These are phyloP conservation scores for Hirtodrosophila alboralis DNA, from an alignment of 2,888 invertebrate genomes.

Conservation along the genomic window DNA sequence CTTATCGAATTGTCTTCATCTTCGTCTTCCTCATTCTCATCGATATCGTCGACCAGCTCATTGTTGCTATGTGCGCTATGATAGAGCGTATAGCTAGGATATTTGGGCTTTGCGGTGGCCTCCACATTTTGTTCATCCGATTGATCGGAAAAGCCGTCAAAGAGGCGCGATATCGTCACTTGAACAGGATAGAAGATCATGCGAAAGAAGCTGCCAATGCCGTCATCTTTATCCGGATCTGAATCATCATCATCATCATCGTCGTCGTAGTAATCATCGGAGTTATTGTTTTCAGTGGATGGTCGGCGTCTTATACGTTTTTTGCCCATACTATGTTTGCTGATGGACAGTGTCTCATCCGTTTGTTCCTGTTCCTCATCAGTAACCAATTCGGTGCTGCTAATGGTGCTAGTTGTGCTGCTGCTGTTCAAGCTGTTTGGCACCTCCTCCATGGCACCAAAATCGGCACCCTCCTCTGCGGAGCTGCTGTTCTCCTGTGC, in stretches of 20 bases:
- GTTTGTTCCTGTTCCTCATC: conserved; percentile 9
- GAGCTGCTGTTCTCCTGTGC: conserved; percentile 67
- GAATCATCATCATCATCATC: conserved; percentile 54
- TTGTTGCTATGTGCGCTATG: conserved; percentile 69
- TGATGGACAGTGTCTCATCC: conserved; percentile 20
- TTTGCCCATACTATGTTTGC: conserved; percentile 54
- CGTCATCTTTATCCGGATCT: conserved; percentile 38
- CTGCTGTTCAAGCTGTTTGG: not conserved
- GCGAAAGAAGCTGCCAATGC: conserved; percentile 78
- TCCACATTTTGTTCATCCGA: conserved; percentile 34
- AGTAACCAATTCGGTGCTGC: not conserved
- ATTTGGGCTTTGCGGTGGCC: conserved; percentile 50
- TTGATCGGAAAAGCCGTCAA: conserved; percentile 63
- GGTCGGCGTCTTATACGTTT: conserved; percentile 74
- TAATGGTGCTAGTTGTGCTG: conserved; percentile 9
- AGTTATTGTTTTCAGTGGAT: conserved; percentile 2
- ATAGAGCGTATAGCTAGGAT: conserved; percentile 80
- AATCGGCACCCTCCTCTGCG: conserved; percentile 69
- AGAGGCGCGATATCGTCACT: conserved; percentile 74
- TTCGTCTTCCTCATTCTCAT: conserved; percentile 41
- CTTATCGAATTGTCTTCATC: conserved; percentile 52
- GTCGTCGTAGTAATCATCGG: conserved; percentile 58
- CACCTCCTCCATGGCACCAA: conserved; percentile 64
- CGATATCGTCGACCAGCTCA: conserved; percentile 32
- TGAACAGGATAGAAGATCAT: conserved; percentile 82